Evolutionary conservation across 2,113 vertebrate species (phyloP).

Genomic region (Athene cunicularia): DNA sequence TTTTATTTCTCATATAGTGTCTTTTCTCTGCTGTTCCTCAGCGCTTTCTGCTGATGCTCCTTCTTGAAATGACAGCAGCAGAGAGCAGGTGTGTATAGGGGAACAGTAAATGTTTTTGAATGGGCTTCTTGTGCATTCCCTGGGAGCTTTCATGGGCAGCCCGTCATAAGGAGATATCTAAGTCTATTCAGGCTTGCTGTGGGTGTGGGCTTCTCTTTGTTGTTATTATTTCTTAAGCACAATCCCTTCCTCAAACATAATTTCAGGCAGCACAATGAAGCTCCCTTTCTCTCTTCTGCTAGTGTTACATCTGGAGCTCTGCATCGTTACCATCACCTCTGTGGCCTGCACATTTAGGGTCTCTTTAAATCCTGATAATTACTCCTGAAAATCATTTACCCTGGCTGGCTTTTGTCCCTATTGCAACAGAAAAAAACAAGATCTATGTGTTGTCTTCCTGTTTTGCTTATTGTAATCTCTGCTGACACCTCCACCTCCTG

Average conservation of each 20-base stretch:
- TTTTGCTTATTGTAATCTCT: neutral
- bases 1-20: neutral
- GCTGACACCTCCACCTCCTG: slow-evolving; percentile 7
- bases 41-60: neutral
- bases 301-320: neutral
- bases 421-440: neutral
- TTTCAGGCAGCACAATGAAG: neutral
- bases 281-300: neutral
- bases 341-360: neutral
- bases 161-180: neutral
- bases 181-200: neutral
- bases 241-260: neutral
- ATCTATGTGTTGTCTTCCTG: neutral
- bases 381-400: neutral
- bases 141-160: neutral
- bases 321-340: neutral
- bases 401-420: neutral
- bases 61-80: neutral
- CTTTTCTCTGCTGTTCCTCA: neutral
- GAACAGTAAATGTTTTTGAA: neutral
- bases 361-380: slow-evolving; percentile 20
- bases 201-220: neutral
- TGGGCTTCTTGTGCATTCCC: neutral
- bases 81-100: rapidly evolving
- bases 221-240: neutral